A percentile compares a stretch with the other conserved stretches of the same genome.
phyloP scores from a whole-genome alignment of 2,113 vertebrate genomes.

The Tyto alba region DNA sequence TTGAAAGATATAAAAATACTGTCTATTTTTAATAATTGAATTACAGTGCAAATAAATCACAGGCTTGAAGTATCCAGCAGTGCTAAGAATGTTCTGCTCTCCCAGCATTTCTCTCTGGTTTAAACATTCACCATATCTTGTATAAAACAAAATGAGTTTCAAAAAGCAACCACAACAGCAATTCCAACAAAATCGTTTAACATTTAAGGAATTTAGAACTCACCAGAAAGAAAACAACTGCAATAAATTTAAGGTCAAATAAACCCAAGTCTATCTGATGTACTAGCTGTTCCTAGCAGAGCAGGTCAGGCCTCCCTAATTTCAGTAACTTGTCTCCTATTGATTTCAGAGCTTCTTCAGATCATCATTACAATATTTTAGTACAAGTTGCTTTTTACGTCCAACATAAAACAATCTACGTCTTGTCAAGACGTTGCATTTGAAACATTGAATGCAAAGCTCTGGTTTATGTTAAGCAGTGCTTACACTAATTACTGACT shows the following conservation, averaged over 20 bases:
- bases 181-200: neutral
- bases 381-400: slow-evolving; percentile 51
- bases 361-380: slow-evolving; percentile 41
- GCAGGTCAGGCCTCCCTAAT: slow-evolving; percentile 44
- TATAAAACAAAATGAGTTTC: neutral
- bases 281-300: neutral
- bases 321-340: slow-evolving; percentile 51
- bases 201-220: neutral
- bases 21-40: slow-evolving; percentile 71
- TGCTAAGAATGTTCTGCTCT: neutral
- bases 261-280: neutral
- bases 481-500: slow-evolving; percentile 55
- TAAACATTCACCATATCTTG: neutral
- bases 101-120: neutral
- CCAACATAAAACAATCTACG: slow-evolving; percentile 48
- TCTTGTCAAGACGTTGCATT: slow-evolving; percentile 41
- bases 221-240: neutral
- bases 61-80: neutral
- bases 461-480: slow-evolving; percentile 59
- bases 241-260: neutral
- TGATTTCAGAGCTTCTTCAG: slow-evolving; percentile 53
- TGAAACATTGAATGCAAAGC: slow-evolving; percentile 54
- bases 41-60: slow-evolving; percentile 65
- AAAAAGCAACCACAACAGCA: neutral
- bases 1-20: slow-evolving; percentile 63